These are phyloP conservation scores for Tenodera sinensis DNA, from an alignment of 2,888 invertebrate species.

Conservation along the genomic window DNA sequence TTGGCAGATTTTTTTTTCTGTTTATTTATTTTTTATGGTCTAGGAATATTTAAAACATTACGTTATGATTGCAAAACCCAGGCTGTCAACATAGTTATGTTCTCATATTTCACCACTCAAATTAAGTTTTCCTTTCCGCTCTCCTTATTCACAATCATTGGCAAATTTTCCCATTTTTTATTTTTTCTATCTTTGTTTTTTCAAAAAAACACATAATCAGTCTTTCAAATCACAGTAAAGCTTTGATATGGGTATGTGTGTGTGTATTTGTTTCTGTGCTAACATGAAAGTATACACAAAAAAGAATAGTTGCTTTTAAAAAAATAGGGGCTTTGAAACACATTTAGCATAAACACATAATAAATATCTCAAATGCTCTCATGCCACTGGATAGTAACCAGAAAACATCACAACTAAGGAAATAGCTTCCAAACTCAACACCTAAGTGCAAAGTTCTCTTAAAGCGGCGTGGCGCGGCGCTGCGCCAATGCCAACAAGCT, in stretches of 20 bases:
- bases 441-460: background rate
- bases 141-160: slow-evolving; percentile 4
- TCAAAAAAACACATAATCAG: slow-evolving; percentile 45
- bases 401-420: background rate
- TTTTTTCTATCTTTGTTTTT: slow-evolving; percentile 15
- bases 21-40: background rate
- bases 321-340: slow-evolving; percentile 15
- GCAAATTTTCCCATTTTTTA: slow-evolving; percentile 14
- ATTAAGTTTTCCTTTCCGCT: background rate
- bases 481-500: background rate
- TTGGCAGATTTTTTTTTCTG: slow-evolving; percentile 27
- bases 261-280: slow-evolving; percentile 29
- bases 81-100: slow-evolving; percentile 5
- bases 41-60: slow-evolving; percentile 16
- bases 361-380: slow-evolving; percentile 9
- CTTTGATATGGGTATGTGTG: slow-evolving; percentile 48
- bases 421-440: background rate
- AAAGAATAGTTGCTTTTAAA: slow-evolving; percentile 10
- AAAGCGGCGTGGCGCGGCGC: too few species aligned
- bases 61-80: background rate
- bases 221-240: slow-evolving; percentile 56
- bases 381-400: slow-evolving; percentile 17
- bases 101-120: slow-evolving; percentile 11
- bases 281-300: slow-evolving; percentile 22
- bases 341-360: background rate